Evolutionary conservation across 2,797 vertebrate genomes (phyloP).

Genomic region (Alauda arvensis): DNA sequence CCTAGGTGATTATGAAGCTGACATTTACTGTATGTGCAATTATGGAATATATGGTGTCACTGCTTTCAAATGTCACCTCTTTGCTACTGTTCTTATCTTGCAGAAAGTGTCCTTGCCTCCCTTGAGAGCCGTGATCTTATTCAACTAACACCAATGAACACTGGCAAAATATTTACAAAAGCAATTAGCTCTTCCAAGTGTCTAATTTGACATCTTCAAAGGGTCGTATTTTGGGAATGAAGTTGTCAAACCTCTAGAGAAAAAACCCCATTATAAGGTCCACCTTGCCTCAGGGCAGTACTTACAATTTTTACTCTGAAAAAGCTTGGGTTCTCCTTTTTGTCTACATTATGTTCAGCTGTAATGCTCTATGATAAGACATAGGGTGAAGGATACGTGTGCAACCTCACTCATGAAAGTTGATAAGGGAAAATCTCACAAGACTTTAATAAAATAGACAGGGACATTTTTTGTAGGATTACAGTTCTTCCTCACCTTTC

Average conservation of each 20-base stretch:
- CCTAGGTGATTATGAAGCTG: neutral
- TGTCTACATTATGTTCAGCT: neutral
- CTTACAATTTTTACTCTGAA: neutral
- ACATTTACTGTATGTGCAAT: slow-evolving; percentile 38
- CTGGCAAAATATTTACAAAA: slow-evolving; percentile 32
- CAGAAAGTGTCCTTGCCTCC: slow-evolving; percentile 5
- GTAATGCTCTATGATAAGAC: neutral
- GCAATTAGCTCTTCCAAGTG: slow-evolving; percentile 17
- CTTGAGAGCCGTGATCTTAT: neutral
- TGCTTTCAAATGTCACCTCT: slow-evolving; percentile 43
- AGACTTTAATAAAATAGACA: neutral
- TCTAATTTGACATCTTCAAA: neutral
- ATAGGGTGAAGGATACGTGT: accelerated
- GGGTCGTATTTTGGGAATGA: neutral
- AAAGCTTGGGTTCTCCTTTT: neutral
- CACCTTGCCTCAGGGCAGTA: neutral
- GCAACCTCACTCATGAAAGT: neutral
- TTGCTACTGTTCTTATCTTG: neutral
- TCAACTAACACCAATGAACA: neutral
- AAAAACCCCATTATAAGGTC: neutral
- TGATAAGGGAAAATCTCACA: neutral
- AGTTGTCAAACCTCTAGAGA: neutral
- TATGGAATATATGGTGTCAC: slow-evolving; percentile 17
- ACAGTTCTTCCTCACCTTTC: neutral
- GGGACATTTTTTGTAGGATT: neutral